Evolutionary conservation across 2,113 vertebrate species (phyloP), one percentile per base, ranked within the genome.

Genomic region (Percina caprodes): DNA sequence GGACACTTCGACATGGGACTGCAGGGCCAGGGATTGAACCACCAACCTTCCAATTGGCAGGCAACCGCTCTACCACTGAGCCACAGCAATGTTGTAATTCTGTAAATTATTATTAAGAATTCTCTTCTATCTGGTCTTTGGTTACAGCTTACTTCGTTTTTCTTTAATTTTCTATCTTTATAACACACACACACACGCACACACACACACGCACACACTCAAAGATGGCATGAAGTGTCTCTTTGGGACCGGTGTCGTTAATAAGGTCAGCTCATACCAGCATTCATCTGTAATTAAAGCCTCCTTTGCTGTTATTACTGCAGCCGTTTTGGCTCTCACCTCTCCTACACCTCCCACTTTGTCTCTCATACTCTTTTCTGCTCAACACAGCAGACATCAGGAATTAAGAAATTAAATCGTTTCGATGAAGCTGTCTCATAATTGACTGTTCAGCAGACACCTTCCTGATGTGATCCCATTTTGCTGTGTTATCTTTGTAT

Each of bases 201-300:
- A 10, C 39, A 59, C 52, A 15, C 16, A 8, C 58, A 39, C 42
- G 42, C 42, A 59, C 46, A 65, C 33, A n/a, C 73, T 51, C 71
- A 19, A 24, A 71, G 62, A 62, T 42, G 66, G 6, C 26, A 2
- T 46, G 26, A 79, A 52, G 63, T 6, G 69, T 80, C 86, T 75
- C 86, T 24, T 23, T 76, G 77, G 89, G 78, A 65, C 78, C 48
- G 4, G 74, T 48, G 74, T 69, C 18, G 45, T 66, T 86, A 89
- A 91, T 89, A 79, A 88, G 85, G 84, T 87, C 84, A 86, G 52
- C 63, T 66, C 79, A 0, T 79, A 55, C 77, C 83, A 70, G 70
- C 81, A 39, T 80, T 84, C 66, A 86, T 85, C 75, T 89, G 88
- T 90, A 86, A 91, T 90, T 90, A 91, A 87, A 86, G 30, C 73